These are phyloP conservation scores for Hylaeus anthracinus DNA, from an alignment of 1,140 invertebrate species.

Conservation along the genomic window DNA sequence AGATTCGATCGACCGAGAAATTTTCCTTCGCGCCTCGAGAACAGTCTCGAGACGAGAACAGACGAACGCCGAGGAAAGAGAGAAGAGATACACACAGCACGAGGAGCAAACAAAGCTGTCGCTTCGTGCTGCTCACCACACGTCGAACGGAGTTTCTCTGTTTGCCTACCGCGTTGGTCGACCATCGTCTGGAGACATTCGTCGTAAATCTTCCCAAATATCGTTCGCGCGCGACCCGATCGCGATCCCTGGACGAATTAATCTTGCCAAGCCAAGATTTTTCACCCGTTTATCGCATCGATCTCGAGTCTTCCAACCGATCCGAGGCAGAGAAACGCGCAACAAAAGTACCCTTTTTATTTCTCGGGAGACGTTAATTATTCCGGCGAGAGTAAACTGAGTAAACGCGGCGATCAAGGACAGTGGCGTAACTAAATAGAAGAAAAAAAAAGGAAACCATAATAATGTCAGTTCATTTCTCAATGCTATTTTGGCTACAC, in stretches of 20 bases:
- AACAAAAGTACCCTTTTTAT: neutral
- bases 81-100: constrained; percentile 4
- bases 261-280: neutral
- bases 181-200: neutral
- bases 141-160: constrained; percentile 27
- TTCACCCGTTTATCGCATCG: neutral
- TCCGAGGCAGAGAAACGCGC: neutral
- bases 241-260: neutral
- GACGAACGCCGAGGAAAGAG: constrained; percentile 4
- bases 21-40: neutral
- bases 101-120: constrained; percentile 15
- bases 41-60: neutral
- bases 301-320: constrained; percentile 12
- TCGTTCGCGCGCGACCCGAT: neutral
- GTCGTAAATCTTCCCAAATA: constrained; percentile 19
- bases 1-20: neutral
- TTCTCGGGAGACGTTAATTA: neutral
- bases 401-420: too few relatives aligned
- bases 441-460: too few relatives aligned
- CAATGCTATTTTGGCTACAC: too few relatives aligned
- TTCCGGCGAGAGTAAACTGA: neutral
- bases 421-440: too few relatives aligned
- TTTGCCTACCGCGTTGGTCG: constrained; percentile 19
- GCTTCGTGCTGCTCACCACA: constrained; percentile 20
- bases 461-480: too few relatives aligned